These are phyloP conservation scores for Tiliqua scincoides DNA, from an alignment of 2,113 vertebrate species.

Conservation along the genomic window DNA sequence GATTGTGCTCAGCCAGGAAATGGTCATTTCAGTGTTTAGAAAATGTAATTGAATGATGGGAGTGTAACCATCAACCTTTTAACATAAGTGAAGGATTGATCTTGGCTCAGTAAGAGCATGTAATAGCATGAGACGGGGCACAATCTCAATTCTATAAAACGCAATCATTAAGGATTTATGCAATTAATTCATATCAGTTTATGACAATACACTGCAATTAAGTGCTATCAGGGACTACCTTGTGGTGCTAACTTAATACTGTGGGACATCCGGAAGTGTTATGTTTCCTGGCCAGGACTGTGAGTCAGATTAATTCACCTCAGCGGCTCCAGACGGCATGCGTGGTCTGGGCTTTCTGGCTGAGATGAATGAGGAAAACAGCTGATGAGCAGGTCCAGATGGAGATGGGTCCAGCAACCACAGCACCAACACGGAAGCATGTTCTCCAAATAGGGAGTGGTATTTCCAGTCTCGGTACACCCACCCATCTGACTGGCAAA, in stretches of 20 bases:
- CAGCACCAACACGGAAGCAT: neutral
- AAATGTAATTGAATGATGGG: slow-evolving; percentile 25
- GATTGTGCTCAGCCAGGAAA: neutral
- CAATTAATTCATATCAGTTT: slow-evolving; percentile 50
- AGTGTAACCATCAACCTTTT: neutral
- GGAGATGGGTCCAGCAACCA: too few relatives aligned
- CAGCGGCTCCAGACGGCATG: slow-evolving; percentile 44
- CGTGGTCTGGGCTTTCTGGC: slow-evolving; percentile 31
- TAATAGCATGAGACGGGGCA: slow-evolving; percentile 31
- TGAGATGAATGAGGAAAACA: slow-evolving; percentile 34
- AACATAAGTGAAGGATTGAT: slow-evolving; percentile 7
- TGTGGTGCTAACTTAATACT: slow-evolving; percentile 19
- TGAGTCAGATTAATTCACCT: slow-evolving; percentile 45
- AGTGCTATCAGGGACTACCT: slow-evolving; percentile 35
- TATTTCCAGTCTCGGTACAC: neutral
- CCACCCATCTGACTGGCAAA: neutral
- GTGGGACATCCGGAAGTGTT: slow-evolving; percentile 28
- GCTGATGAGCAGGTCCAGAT: neutral
- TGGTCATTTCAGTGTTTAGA: neutral
- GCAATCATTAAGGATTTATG: slow-evolving; percentile 46
- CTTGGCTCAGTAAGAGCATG: slow-evolving; percentile 17
- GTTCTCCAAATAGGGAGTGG: neutral
- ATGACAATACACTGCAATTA: slow-evolving; percentile 44
- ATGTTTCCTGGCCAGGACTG: slow-evolving; percentile 1
- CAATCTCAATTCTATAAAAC: slow-evolving; percentile 32